Base-by-base conservation (phyloP, 2,113 vertebrate genomes). In the Anolis carolinensis region DNA sequence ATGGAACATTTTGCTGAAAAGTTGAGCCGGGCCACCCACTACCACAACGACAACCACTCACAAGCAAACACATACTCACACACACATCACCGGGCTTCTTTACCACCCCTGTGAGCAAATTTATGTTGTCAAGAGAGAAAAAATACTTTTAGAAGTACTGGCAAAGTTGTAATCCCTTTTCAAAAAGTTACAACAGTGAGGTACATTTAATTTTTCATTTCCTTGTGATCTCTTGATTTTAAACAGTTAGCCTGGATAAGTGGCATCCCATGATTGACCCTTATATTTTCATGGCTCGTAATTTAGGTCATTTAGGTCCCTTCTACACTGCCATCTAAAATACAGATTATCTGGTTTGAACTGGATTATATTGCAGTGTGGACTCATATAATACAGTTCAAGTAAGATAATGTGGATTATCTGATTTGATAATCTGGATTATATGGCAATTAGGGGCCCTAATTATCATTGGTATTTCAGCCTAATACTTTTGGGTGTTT, bases 1-100 rank as follows among this genome's bases (percentile, higher is more conserved):
- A 98, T 97, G 96, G 95, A 94, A 96, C 95, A 93, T 96, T 95
- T 68, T 93, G 94, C 92, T 90, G 82, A 96, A 95, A 95, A 94
- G 93, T 94, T 84, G 93, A 95, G 95, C 93, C 0, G 16, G 93
- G 93, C 94, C 95, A 95, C 95, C 95, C 95, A 96, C 96, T 96
- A 34, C 74, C 52, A 48, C 75, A 27, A 30, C 30, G 96, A 93
- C 23, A 36, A 5, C 25, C 76, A 92, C 88, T 80, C 65, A 82
- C 81, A 65, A 73, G 81, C 68, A 55, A 74, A 74, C 89, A 68
- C 88, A 86, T 20, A 27, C 16, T 39, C 4, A 79, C 68, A 7
- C 90, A 73, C 80, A 50, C 34, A 44, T 83, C 83, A 34, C 85
- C 52, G 91, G 9, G 65, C 90, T 96, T 96, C 95, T 95, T 85